Percentiles rank a stretch among this genome's conserved stretches.
These are phyloP conservation scores for Scartelaos histophorus DNA, from an alignment of 2,113 vertebrate species.

Conservation along the genomic window DNA sequence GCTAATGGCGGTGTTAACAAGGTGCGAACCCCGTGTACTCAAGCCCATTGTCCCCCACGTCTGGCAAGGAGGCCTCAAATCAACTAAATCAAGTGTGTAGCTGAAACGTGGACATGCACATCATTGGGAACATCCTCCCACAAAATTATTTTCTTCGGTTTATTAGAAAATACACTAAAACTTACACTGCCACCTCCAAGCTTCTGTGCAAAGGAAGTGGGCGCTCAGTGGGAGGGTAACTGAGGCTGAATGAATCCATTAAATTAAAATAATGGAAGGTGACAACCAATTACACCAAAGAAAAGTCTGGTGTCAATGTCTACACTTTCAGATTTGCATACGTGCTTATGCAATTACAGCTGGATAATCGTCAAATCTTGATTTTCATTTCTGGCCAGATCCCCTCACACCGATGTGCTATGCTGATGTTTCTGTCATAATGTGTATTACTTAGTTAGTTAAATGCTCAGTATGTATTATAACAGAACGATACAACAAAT, in stretches of 20 bases:
- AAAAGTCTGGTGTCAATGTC: constrained; percentile 51
- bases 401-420: background rate
- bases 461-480: background rate
- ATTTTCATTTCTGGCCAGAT: background rate
- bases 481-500: background rate
- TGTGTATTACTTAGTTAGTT: background rate
- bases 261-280: constrained; percentile 76
- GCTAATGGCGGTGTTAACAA: constrained; percentile 84
- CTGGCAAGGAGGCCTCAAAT: constrained; percentile 63
- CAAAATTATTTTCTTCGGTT: background rate
- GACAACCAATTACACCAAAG: constrained; percentile 64
- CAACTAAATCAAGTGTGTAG: constrained; percentile 32
- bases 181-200: background rate
- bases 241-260: constrained; percentile 76
- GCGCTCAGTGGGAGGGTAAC: constrained; percentile 71
- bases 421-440: background rate
- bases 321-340: constrained; percentile 57
- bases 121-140: background rate
- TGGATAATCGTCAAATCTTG: constrained; percentile 37
- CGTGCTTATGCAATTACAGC: constrained; percentile 24
- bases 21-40: constrained; percentile 78
- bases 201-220: constrained; percentile 43
- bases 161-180: background rate
- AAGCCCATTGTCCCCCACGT: constrained; percentile 47
- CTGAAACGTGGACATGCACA: background rate